Conservation (phyloP, 2,113 vertebrate genomes). For the Callaeas wilsoni region DNA sequence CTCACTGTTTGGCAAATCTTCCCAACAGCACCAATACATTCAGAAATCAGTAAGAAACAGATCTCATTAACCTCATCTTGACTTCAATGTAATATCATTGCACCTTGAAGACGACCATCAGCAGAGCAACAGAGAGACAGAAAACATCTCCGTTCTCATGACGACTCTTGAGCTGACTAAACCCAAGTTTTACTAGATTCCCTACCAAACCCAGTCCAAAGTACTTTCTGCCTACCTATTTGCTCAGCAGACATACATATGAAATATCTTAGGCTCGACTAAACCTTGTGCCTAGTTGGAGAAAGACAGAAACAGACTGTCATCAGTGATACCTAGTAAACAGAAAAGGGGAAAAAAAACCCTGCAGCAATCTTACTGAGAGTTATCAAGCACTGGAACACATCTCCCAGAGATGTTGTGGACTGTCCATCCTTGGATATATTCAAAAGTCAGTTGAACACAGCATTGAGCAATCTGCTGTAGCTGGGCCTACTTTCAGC, state of each 20-base stretch:
- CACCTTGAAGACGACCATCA: neutral
- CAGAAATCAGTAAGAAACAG: neutral
- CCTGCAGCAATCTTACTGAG: neutral
- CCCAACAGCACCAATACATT: neutral
- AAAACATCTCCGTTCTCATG: neutral
- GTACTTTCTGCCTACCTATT: neutral
- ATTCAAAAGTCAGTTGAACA: neutral
- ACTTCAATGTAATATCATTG: neutral
- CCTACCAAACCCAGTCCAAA: neutral
- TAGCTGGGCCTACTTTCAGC: neutral
- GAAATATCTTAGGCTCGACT: neutral
- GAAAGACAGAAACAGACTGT: neutral
- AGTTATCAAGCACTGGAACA: neutral
- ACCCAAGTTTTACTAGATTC: neutral
- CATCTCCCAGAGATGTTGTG: neutral
- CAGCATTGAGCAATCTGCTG: neutral
- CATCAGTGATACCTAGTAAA: neutral
- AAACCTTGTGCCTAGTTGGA: rapidly evolving
- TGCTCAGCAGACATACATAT: neutral
- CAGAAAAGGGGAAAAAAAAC: rapidly evolving
- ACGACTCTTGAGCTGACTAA: neutral
- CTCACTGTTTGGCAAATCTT: neutral
- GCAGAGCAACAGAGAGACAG: neutral
- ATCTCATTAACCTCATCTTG: neutral
- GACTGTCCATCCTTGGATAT: neutral